Conservation (phyloP, 1,140 invertebrate genomes). For the Leptinotarsa lineolata region DNA sequence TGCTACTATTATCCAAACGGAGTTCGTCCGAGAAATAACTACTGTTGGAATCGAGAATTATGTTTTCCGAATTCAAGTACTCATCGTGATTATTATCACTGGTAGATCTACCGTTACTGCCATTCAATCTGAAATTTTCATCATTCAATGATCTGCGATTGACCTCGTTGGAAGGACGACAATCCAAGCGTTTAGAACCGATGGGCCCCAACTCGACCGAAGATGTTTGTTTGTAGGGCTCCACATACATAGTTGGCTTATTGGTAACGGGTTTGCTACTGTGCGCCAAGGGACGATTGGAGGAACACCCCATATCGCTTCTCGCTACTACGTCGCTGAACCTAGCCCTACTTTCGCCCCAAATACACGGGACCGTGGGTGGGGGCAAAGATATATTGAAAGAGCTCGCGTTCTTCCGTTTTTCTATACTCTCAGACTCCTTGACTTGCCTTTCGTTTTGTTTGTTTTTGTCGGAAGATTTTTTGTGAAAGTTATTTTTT, state of each 20-base stretch:
- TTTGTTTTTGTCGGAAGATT: slow-evolving; percentile 26
- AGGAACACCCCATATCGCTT: slow-evolving; percentile 35
- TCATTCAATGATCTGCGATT: slow-evolving; percentile 34
- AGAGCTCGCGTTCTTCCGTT: slow-evolving; percentile 23
- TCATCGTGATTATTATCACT: slow-evolving; percentile 1
- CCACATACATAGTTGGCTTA: slow-evolving; percentile 54
- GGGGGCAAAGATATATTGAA: slow-evolving; percentile 32
- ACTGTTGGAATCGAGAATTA: slow-evolving; percentile 15
- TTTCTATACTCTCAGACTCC: slow-evolving; percentile 21
- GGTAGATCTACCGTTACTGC: not conserved
- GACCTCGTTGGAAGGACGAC: slow-evolving; percentile 25
- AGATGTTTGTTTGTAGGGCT: slow-evolving; percentile 49
- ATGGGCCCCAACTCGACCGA: slow-evolving; percentile 51
- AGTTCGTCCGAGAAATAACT: slow-evolving; percentile 31
- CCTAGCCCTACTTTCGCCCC: slow-evolving; percentile 61
- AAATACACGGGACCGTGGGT: slow-evolving; percentile 50
- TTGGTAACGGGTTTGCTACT: slow-evolving; percentile 25
- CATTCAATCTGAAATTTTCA: slow-evolving; percentile 7
- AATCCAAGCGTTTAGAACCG: slow-evolving; percentile 47
- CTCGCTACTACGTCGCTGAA: slow-evolving; percentile 66
- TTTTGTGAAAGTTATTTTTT: slow-evolving; percentile 41
- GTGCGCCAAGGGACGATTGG: slow-evolving; percentile 31
- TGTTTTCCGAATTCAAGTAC: slow-evolving; percentile 4
- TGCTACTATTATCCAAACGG: slow-evolving; percentile 17
- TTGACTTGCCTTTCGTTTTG: slow-evolving; percentile 16